Evolutionary conservation across 30 jellyfish, hydroid and myxozoan species (phyloP), one percentile per base, ranked within the genome.

Genomic region (Clytia hemisphaerica): DNA sequence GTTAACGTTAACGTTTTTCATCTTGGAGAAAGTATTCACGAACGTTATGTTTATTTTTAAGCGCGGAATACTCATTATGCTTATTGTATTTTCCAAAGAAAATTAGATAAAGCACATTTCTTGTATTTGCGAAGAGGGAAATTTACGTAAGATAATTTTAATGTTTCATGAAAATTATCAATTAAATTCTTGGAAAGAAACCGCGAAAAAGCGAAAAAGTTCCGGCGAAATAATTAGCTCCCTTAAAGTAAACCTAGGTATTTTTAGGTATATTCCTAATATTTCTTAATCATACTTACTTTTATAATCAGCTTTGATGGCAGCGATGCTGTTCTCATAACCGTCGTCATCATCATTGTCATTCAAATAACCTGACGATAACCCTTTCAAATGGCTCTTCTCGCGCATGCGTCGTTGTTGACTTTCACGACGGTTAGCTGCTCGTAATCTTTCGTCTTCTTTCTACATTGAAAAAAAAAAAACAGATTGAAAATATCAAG

Each of bases 381-480:
- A 91, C 28, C 97, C 97, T 44, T 88, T 88, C 22, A 90, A 51
- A 31, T 81, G 88, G 64, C 78, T 75, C 61, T 71, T 75, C 45
- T 88, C 97, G 24, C 97, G 95, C 61, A 74, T 57, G 49, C 97
- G 91, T 21, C 97, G 59, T 66, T 88, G 97, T 59, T 75, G 92
- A 48, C 94, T 81, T 57, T 88, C 97, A 7, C 97, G 81, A 26
- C 97, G 93, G 48, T 40, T 75, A 58, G 80, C 92, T 38, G 97
- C 93, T 6, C 94, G 85, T 55, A 88, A 22, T 29, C 97, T 60
- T 63, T 88, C 97, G n/a, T 88, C 97, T 66, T 88, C 97, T 88
- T 80, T 88, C 97, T 88, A 48, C 0, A 66, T 62, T 1, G 22
- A 19, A 26, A 76, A 65, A 60, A 10, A 34, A 19, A 42, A 15